Evolutionary conservation across 2,888 invertebrate species (phyloP), one percentile per base, ranked within the genome.

Genomic region (Plebejus melissa): DNA sequence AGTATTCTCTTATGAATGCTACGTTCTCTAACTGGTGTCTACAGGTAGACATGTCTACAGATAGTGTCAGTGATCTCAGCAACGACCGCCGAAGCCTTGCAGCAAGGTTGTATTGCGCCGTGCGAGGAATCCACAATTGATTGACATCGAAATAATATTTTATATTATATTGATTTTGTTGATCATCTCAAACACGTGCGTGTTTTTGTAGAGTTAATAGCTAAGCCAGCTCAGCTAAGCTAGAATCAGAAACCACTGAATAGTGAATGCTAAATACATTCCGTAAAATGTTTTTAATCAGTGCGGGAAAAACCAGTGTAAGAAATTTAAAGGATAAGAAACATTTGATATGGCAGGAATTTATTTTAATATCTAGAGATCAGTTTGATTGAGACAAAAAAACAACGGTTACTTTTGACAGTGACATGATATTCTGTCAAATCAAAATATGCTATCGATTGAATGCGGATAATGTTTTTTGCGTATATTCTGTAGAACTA

Each of bases 31-130:
- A 22, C 5, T 58, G 16, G n/a, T 54, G 58, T 22, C 22, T 58
- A 54, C n/a, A 54, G n/a, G 16, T n/a, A 54, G n/a, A 54, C 54
- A 7, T 58, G 58, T 57, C 16, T n/a, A n/a, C 4, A n/a, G 1
- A n/a, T 22, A 7, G 60, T 60, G 60, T 28, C 60, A 60, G 60
- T 60, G 60, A 60, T 22, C 60, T 60, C 60, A 28, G 28, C 60
- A 60, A 60, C 60, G 22, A 60, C 28, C 9, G 22, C 7, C 22
- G 60, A 60, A 60, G 28, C 60, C 28, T 60, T 60, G 60, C 28
- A 28, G 60, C 28, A 60, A 60, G 60, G 60, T 60, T 60, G 22
- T 60, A 28, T 11, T 11, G 22, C 28, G 60, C 22, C 11, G 58
- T 58, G 58, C n/a, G 22, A 22, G 22, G 60, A 60, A 60, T 60